phyloP scores from a whole-genome alignment of 2,797 vertebrate species.

The Hipposideros larvatus region DNA sequence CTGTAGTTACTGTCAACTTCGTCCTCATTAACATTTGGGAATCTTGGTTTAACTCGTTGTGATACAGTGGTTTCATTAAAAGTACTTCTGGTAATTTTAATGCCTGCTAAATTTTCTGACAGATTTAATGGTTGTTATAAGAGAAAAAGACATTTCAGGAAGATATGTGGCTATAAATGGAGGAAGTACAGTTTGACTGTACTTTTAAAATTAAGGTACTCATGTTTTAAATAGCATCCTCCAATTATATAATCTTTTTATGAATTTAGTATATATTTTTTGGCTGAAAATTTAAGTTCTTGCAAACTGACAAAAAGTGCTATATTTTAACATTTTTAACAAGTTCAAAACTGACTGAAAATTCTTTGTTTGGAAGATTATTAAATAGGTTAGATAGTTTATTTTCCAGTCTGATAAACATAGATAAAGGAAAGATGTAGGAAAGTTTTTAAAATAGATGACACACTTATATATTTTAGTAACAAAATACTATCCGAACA shows the following conservation, averaged over 20 bases:
- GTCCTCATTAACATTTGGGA: conserved; percentile 58
- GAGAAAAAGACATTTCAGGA: background rate
- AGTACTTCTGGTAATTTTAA: background rate
- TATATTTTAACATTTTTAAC: conserved; percentile 34
- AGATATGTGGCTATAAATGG: background rate
- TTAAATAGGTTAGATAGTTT: conserved; percentile 15
- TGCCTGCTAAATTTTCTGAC: background rate
- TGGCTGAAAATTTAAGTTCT: background rate
- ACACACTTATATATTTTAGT: background rate
- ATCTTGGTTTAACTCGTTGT: conserved; percentile 47
- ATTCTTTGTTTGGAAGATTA: conserved; percentile 12
- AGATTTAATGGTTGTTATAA: background rate
- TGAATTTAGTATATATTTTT: conserved; percentile 41
- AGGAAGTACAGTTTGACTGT: background rate
- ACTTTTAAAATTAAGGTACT: conserved; percentile 23
- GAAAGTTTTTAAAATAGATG: background rate
- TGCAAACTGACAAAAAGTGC: conserved; percentile 17
- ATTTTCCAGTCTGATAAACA: background rate
- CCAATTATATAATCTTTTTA: background rate
- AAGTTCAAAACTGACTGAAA: conserved; percentile 33
- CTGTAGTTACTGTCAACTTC: conserved; percentile 49
- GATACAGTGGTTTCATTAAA: background rate
- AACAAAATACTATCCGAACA: background rate
- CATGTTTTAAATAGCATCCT: conserved; percentile 9
- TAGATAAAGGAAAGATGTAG: background rate